phyloP scores from a whole-genome alignment of 2,113 vertebrate species.

The Opisthocomus hoazin region DNA sequence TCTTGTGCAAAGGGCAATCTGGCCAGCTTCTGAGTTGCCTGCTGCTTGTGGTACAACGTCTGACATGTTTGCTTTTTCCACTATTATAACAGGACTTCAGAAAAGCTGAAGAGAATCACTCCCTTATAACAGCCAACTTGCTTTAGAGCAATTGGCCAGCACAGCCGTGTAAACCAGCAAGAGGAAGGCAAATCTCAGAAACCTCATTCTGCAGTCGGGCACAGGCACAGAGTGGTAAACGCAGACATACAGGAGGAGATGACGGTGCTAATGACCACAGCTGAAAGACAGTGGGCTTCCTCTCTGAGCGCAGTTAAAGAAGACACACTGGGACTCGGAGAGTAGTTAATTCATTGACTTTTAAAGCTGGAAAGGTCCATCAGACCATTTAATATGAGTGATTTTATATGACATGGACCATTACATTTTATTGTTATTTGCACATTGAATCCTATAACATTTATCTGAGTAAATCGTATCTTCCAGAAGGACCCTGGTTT shows the following conservation, averaged over 20 bases:
- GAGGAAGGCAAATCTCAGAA: neutral
- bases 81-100: neutral
- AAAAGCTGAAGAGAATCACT: neutral
- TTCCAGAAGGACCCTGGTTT: neutral
- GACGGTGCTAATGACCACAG: neutral
- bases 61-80: neutral
- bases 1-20: neutral
- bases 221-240: neutral
- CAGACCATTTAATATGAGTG: neutral
- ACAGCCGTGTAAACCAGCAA: neutral
- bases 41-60: neutral
- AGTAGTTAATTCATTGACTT: neutral
- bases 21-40: neutral
- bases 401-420: neutral
- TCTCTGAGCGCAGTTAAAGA: neutral
- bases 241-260: neutral
- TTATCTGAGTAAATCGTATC: neutral
- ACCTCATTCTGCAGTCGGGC: neutral
- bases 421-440: conserved; percentile 1
- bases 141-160: neutral
- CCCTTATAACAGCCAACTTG: neutral
- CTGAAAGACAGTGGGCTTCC: neutral
- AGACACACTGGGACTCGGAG: neutral
- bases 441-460: neutral
- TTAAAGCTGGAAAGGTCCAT: neutral